Evolutionary conservation across 2,888 invertebrate species (phyloP).

Genomic region (Atherix ibis): DNA sequence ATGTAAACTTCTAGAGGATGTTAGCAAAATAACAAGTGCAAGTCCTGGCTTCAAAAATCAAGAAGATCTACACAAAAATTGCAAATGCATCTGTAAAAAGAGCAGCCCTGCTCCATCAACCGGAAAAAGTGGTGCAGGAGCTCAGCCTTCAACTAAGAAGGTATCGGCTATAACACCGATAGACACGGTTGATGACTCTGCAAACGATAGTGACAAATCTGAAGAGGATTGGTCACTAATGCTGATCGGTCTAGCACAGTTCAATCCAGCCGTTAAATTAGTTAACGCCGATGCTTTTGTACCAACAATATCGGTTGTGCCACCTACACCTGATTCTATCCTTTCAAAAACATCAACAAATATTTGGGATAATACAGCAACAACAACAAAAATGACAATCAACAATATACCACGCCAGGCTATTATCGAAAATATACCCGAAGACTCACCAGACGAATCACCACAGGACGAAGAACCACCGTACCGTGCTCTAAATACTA

Average conservation of each 20-base stretch:
- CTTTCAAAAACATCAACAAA: slow-evolving; percentile 29
- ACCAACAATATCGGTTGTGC: slow-evolving; percentile 57
- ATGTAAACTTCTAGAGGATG: slow-evolving; percentile 26
- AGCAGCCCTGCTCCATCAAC: background rate
- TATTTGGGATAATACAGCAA: slow-evolving; percentile 26
- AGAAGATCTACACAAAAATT: slow-evolving; percentile 16
- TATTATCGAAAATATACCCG: slow-evolving; percentile 32
- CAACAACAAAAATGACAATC: slow-evolving; percentile 19
- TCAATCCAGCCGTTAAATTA: slow-evolving; percentile 36
- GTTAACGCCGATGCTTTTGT: slow-evolving; percentile 36
- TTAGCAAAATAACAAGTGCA: slow-evolving; percentile 20
- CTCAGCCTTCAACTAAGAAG: background rate
- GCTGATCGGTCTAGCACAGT: slow-evolving; percentile 45
- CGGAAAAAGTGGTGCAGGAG: background rate
- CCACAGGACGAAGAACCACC: slow-evolving; percentile 58
- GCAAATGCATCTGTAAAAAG: slow-evolving; percentile 19
- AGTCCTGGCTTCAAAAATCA: background rate
- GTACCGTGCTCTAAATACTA: slow-evolving; percentile 46
- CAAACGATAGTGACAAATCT: slow-evolving; percentile 33
- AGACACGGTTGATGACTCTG: slow-evolving; percentile 12
- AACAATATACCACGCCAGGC: slow-evolving; percentile 20
- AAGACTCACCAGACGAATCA: slow-evolving; percentile 53
- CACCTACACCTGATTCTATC: slow-evolving; percentile 51
- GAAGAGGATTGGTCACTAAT: slow-evolving; percentile 50
- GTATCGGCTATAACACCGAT: slow-evolving; percentile 15